Evolutionary conservation across 2,888 invertebrate species (phyloP), one percentile per base, ranked within the genome.

Genomic region (Meandrusa payeni): DNA sequence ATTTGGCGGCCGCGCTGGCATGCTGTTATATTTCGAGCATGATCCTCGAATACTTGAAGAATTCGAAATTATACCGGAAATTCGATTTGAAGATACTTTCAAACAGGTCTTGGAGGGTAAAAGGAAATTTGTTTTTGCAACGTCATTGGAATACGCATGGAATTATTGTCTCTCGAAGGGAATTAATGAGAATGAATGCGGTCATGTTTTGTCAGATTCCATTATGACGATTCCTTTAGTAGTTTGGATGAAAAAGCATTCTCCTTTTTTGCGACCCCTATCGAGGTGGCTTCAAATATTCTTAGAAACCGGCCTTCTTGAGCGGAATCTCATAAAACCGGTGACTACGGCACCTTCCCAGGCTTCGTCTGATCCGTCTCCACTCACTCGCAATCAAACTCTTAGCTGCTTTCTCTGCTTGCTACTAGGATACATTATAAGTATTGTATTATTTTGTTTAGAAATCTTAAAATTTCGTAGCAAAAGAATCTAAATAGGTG

Each of bases 181-280:
- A 0, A 71, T 68, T 44, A 71, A 66, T 6, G 76, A 74, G 6
- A 61, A 66, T n/a, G 71, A 71, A 41, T 80, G 81, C 48, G 80
- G 76, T 0, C 66, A 76, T 34, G 50, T 79, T 1, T 57, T 82
- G 2, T 67, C 77, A 0, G 79, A 80, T 38, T 75, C 76, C 0
- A 78, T 81, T 15, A 58, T 81, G 57, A 72, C 73, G 1, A 62
- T 77, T 2, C 78, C 80, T 3, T 54, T 79, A 31, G 80, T 79
- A 1, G 60, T 80, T 7, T 80, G 76, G 79, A 72, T 74, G 65
- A 70, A 55, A 39, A 65, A 62, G 44, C 59, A 70, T 39, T 81
- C 81, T 5, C 71, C 78, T 1, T 79, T 74, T 37, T 50, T 52
- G 1, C 54, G 52, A 6, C 55, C 73, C 0, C 39, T 80, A 4